These are phyloP conservation scores for Ctenoplectra terminalis DNA, from an alignment of 1,140 invertebrate genomes.

Conservation along the genomic window DNA sequence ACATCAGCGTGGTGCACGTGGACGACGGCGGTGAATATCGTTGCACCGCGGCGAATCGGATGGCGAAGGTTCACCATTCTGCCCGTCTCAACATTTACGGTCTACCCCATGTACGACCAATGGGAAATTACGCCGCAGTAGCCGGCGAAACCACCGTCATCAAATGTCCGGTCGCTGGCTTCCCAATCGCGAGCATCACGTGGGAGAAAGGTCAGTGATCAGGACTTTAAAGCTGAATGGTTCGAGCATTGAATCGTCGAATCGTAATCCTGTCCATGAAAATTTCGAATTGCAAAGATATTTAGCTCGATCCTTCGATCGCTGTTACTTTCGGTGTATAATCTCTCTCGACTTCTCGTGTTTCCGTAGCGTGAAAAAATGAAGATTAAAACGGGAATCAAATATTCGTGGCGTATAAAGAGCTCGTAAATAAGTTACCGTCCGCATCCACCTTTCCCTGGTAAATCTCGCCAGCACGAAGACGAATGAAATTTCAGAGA, in stretches of 20 bases:
- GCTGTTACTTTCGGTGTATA: not conserved
- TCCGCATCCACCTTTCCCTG: not conserved
- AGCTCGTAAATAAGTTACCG: slow-evolving; percentile 53
- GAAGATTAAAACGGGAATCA: slow-evolving; percentile 25
- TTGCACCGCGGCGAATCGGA: slow-evolving; percentile 93
- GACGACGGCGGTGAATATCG: slow-evolving; percentile 96
- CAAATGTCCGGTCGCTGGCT: slow-evolving; percentile 96
- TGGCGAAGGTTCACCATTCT: slow-evolving; percentile 89
- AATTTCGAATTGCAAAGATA: no score
- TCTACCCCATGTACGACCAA: slow-evolving; percentile 93
- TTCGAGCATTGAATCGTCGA: not conserved
- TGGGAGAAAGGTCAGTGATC: slow-evolving; percentile 92
- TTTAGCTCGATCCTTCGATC: not conserved
- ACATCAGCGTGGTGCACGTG: slow-evolving; percentile 93
- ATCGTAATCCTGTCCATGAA: no score
- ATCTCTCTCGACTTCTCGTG: not conserved
- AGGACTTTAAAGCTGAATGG: not conserved
- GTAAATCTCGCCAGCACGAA: slow-evolving; percentile 33
- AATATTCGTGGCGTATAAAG: slow-evolving; percentile 36
- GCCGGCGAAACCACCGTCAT: slow-evolving; percentile 93
- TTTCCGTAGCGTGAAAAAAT: not conserved
- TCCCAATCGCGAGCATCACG: slow-evolving; percentile 93
- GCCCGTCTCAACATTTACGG: slow-evolving; percentile 96
- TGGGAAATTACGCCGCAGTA: slow-evolving; percentile 95
- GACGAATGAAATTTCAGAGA: slow-evolving; percentile 46